Base-by-base conservation (phyloP, 2,888 invertebrate genomes). In the Fragum whitleyi region DNA sequence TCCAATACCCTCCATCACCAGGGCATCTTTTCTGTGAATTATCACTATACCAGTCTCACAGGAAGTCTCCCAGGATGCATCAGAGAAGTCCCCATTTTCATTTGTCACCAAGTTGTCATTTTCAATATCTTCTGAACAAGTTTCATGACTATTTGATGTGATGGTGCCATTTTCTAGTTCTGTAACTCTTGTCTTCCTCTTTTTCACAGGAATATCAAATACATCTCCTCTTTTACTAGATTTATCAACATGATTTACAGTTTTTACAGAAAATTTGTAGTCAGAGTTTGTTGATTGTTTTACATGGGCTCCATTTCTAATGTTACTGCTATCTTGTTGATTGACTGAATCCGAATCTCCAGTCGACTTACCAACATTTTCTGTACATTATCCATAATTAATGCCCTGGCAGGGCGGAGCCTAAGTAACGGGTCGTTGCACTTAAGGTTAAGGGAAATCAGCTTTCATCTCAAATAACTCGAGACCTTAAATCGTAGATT, bases 11-110 rank as follows among this genome's bases (percentile, higher is more conserved):
- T 65, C 65, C 36, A 65, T 23, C n/a, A 42, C 65, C 65, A 65
- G 28, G 11, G 65, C 65, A 65, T 65, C 65, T 65, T 65, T 65
- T 42, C 65, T 65, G 42, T 65, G 42, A 26, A 65, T 65, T 36
- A 39, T 26, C 16, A 65, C 65, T n/a, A 36, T 42, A 26, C 21
- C 65, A 65, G 65, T 65, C 65, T 65, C 65, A 1, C 19, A n/a
- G 23, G 39, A n/a, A 65, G 7, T 42, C 65, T 65, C 65, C 39
- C 42, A 65, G 9, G 65, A 65, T 23, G 42, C 65, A 42, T 65
- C 65, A 65, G 65, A 65, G 42, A 65, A 65, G 2, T 65, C 65
- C 0, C 1, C 9, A 36, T 65, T 61, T 29, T 23, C 57, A 57
- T 14, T 57, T 57, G 57, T 57, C 21, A 3, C 23, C 23, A 23